Base-by-base conservation (phyloP, 2,888 invertebrate genomes). In the Lepidocyrtinus sp. region DNA sequence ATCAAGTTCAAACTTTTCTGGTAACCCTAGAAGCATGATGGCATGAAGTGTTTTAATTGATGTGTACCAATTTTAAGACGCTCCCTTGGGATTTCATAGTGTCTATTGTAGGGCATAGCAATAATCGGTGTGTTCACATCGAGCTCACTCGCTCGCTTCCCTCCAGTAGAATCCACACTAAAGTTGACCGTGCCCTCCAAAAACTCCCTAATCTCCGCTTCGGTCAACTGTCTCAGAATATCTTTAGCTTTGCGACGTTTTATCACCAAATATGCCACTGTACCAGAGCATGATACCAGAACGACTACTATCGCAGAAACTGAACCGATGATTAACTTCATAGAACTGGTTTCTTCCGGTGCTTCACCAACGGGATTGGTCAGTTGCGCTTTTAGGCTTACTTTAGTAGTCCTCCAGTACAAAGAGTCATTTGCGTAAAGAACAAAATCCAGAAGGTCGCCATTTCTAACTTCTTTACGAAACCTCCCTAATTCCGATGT, bases 121-220 rank as follows among this genome's bases (percentile, higher is more conserved):
- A 83, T 68, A 7, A 84, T 74, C 0, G 81, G 79, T 2, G 71
- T 81, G 25, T 84, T 83, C 2, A 77, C 80, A 21, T 83, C 83
- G n/a, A n/a, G n/a, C n/a, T n/a, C n/a, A n/a, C n/a, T n/a, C 9
- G 81, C 72, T 17, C 81, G 45, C 15, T 64, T 79, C n/a, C 46
- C 63, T 7, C 46, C 65, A 45, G 22, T 21, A n/a, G n/a, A n/a
- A n/a, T 59, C 21, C 19, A 24, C 46, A 2, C 64, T 61, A 36
- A 81, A 59, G 12, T 71, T 81, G 0, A 63, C 69, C 22, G 74
- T 72, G 7, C 84, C 84, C 2, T 84, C 77, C 21, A 80, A 64
- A 61, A 84, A 84, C 61, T 84, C 83, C 3, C 81, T 70, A 64
- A 84, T 81, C 75, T 83, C 83, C 1, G 74, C 75, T 62, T 84